These are phyloP conservation scores for Gymnocypris eckloni DNA, from an alignment of 2,797 vertebrate species.

Conservation along the genomic window DNA sequence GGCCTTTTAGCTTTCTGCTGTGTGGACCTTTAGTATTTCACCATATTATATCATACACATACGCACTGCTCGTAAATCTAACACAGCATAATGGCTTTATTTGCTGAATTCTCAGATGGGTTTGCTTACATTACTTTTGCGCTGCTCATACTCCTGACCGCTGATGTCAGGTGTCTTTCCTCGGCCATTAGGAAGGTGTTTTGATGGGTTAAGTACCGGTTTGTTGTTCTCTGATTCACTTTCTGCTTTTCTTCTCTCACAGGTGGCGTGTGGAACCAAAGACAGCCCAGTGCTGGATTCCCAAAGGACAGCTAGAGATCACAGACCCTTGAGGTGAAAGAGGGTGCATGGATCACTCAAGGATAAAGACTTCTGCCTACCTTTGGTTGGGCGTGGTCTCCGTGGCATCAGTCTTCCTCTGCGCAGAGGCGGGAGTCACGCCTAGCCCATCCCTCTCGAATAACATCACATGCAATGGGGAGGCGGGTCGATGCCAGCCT, in stretches of 20 bases:
- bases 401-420: slow-evolving; percentile 71
- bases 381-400: slow-evolving; percentile 92
- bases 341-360: slow-evolving; percentile 97
- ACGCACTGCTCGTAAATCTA: slow-evolving; percentile 19
- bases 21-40: slow-evolving; percentile 47
- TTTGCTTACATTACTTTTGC: neutral
- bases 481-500: slow-evolving; percentile 86
- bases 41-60: slow-evolving; percentile 20
- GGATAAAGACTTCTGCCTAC: slow-evolving; percentile 88
- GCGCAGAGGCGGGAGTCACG: slow-evolving; percentile 83
- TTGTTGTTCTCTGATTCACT: slow-evolving; percentile 53
- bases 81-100: slow-evolving; percentile 29
- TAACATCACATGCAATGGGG: slow-evolving; percentile 88
- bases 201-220: neutral
- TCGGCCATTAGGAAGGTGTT: neutral
- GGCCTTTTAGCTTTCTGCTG: slow-evolving; percentile 65
- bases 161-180: slow-evolving; percentile 3
- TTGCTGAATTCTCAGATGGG: slow-evolving; percentile 14
- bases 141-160: neutral
- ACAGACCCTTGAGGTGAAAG: slow-evolving; percentile 84
- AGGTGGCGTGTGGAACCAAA: slow-evolving; percentile 72
- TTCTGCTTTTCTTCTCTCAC: slow-evolving; percentile 44
- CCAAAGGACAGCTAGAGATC: slow-evolving; percentile 78
- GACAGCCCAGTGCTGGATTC: slow-evolving; percentile 81
- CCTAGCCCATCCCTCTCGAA: slow-evolving; percentile 80